phyloP scores from a whole-genome alignment of 2,888 invertebrate genomes.

The Diarsia brunnea region DNA sequence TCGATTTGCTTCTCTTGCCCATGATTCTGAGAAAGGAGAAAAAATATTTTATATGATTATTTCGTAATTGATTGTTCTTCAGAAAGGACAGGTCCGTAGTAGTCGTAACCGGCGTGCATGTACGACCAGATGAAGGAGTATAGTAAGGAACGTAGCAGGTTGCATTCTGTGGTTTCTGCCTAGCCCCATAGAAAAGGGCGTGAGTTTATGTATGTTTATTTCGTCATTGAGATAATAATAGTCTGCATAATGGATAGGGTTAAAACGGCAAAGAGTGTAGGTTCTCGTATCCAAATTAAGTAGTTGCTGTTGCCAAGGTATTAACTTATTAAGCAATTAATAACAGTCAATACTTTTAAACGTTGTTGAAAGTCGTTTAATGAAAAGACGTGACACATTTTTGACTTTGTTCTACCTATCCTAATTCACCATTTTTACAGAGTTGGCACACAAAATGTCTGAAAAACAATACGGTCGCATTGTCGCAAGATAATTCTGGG shows the following conservation, averaged over 20 bases:
- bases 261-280: no score
- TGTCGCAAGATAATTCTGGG: constrained; percentile 5
- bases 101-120: no score
- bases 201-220: neutral
- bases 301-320: neutral
- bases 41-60: neutral
- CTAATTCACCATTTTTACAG: constrained; percentile 14
- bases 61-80: neutral
- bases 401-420: constrained; percentile 2
- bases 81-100: no score
- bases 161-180: no score
- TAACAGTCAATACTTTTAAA: neutral
- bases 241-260: neutral
- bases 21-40: constrained; percentile 67
- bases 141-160: no score
- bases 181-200: no score
- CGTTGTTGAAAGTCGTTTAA: neutral
- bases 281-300: neutral
- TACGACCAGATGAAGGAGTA: no score
- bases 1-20: constrained; percentile 71
- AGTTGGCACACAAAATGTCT: constrained; percentile 42
- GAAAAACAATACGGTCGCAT: constrained; percentile 40
- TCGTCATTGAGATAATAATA: neutral
- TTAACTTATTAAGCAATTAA: neutral
- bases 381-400: neutral